Conservation (phyloP, 2,888 invertebrate species). For the Hanleya hanleyi region DNA sequence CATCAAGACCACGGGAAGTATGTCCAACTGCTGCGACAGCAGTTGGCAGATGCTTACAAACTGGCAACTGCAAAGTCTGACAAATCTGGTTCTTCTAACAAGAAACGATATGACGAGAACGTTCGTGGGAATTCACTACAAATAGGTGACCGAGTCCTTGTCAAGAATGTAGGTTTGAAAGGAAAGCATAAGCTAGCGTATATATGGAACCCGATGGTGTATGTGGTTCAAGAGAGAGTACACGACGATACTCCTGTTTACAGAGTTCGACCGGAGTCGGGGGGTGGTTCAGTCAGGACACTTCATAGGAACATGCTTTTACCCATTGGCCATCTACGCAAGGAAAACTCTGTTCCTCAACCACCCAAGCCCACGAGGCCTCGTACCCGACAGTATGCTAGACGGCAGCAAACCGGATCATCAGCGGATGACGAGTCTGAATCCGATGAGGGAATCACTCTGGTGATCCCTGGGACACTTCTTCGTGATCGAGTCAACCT, state of each 20-base stretch:
- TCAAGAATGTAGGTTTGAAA: constrained; percentile 19
- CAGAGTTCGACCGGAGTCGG: constrained; percentile 3
- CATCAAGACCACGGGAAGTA: not conserved
- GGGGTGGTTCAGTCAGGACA: not conserved
- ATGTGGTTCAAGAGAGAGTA: constrained; percentile 14
- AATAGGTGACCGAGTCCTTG: constrained; percentile 27
- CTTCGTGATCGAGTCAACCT: no score
- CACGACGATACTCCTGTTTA: constrained; percentile 12
- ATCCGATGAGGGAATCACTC: not conserved
- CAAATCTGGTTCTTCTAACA: not conserved
- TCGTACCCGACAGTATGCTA: not conserved
- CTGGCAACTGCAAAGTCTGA: not conserved
- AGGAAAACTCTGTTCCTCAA: not conserved
- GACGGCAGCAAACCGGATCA: not conserved
- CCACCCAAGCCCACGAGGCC: not conserved
- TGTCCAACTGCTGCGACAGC: not conserved
- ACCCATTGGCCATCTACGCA: not conserved
- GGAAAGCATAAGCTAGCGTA: constrained; percentile 26
- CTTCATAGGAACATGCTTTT: constrained; percentile 25
- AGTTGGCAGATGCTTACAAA: not conserved
- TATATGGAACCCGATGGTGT: constrained; percentile 16
- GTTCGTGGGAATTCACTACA: constrained; percentile 8
- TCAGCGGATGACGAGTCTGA: not conserved
- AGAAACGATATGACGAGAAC: constrained; percentile 16
- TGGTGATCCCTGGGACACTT: not conserved